Conservation (phyloP, 2,888 invertebrate genomes). For the Drosophila kambysellisi region DNA sequence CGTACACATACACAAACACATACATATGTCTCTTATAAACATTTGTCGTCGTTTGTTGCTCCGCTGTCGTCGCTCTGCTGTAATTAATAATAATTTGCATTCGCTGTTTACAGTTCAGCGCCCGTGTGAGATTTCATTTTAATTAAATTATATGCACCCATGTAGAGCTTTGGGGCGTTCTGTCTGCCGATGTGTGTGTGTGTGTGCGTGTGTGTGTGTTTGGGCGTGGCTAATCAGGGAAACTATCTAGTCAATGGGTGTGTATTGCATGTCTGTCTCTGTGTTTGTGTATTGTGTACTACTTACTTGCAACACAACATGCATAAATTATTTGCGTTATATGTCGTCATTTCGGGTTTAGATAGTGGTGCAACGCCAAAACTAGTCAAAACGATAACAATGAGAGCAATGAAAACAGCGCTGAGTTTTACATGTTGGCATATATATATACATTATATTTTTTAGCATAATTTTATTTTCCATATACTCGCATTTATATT, state of each 20-base stretch:
- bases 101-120: constrained; percentile 79
- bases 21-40: constrained; percentile 57
- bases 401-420: constrained; percentile 1
- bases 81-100: constrained; percentile 81
- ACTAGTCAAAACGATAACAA: constrained; percentile 16
- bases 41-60: constrained; percentile 65
- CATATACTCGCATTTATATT: not conserved
- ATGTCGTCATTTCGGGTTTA: constrained; percentile 56
- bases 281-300: constrained; percentile 19
- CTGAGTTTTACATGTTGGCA: not conserved
- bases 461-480: not conserved
- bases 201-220: constrained; percentile 30
- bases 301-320: constrained; percentile 55
- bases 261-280: not conserved
- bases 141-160: constrained; percentile 67
- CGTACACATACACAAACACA: constrained; percentile 22
- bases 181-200: not conserved
- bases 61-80: constrained; percentile 62
- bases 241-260: constrained; percentile 35
- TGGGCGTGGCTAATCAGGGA: constrained; percentile 49
- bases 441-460: too few relatives aligned
- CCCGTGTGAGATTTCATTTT: constrained; percentile 79
- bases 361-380: constrained; percentile 27
- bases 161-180: constrained; percentile 42
- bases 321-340: constrained; percentile 73